Evolutionary conservation across 2,113 vertebrate species (phyloP), one percentile per base, ranked within the genome.

Genomic region (Pungitius pungitius): DNA sequence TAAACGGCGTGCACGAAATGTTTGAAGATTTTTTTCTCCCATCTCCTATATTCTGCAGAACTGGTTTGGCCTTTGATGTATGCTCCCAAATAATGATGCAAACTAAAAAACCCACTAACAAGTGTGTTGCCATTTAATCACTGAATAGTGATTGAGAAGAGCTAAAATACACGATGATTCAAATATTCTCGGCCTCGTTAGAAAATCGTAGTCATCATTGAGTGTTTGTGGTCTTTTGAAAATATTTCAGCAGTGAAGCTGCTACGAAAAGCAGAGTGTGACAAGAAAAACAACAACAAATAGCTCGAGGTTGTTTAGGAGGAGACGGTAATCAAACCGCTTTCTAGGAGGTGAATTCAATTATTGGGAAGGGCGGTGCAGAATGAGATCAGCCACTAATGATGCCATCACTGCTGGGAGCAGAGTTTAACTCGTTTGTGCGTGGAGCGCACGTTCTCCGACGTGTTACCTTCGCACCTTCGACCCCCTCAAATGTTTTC

Each of bases 321-420:
- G 49, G 22, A 37, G 45, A 45, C 5, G 27, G 64, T 59, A 71
- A 78, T 39, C 55, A 56, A 72, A 79, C 40, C 56, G 27, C 30
- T 63, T 85, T 62, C n/a, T 33, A 22, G 58, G n/a, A 58, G 73
- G 62, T 67, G 67, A 67, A 80, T 78, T 61, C 42, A 82, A 82
- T 86, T 77, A 69, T 59, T 57, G 51, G 77, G 60, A 83, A 66
- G 54, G 58, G 40, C 57, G 24, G 37, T 3, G 62, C 35, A 26
- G 49, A 74, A 75, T 70, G 54, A 62, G 65, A 82, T 72, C 40
- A 52, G 59, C 63, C 7, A 12, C 24, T 86, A 86, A 86, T 82
- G 78, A 89, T 73, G 77, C 60, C 63, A 62, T 84, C 75, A 68
- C 61, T 75, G 47, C 77, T 71, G 74, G 57, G 61, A 84, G 77